phyloP scores from a whole-genome alignment of 1,140 invertebrate genomes.

The Pentalonia nigronervosa region DNA sequence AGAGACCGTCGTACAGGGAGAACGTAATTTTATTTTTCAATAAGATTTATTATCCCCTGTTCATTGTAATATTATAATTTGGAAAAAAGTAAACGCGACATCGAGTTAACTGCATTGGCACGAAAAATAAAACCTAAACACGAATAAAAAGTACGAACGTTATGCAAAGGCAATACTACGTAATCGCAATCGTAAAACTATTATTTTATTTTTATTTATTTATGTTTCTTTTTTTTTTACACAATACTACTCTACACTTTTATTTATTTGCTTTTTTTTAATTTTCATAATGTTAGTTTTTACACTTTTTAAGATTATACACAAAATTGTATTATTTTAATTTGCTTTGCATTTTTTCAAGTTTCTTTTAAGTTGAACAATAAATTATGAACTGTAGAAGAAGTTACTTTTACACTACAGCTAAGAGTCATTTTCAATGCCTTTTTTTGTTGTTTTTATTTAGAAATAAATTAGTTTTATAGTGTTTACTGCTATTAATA shows the following conservation, averaged over 20 bases:
- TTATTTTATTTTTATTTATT: constrained; percentile 34
- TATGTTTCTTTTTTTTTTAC: background rate
- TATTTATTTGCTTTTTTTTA: constrained; percentile 3
- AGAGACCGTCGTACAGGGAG: background rate
- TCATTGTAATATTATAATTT: constrained; percentile 42
- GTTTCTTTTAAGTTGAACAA: background rate
- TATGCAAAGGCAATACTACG: background rate
- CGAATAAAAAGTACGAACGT: background rate
- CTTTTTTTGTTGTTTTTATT: background rate
- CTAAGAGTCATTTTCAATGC: background rate
- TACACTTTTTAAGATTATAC: constrained; percentile 27
- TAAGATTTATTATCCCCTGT: background rate
- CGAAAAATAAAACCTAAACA: background rate
- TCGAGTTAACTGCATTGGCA: constrained; percentile 12
- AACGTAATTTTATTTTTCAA: constrained; percentile 21
- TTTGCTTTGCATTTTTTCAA: background rate
- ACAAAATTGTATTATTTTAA: background rate
- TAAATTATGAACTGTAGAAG: background rate
- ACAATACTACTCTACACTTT: background rate
- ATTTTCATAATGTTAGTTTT: background rate
- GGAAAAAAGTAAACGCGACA: constrained; percentile 27
- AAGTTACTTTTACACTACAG: background rate
- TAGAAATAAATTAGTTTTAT: background rate
- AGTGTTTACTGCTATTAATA: background rate
- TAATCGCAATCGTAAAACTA: constrained; percentile 25